These are phyloP conservation scores for Hipparchia semele DNA, from an alignment of 2,888 invertebrate genomes.

Conservation along the genomic window DNA sequence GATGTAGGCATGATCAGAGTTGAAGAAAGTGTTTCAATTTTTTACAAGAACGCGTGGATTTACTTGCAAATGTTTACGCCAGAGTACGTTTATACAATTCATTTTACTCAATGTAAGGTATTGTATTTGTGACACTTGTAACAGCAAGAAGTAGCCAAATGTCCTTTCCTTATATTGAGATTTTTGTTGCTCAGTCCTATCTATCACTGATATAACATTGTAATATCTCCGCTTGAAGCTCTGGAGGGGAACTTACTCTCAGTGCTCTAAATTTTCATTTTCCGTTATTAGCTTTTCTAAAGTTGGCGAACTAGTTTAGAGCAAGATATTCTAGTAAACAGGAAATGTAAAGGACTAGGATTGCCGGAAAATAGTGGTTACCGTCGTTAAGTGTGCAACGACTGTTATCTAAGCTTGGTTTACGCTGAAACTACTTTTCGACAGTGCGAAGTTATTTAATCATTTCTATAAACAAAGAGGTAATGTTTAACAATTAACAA, in stretches of 20 bases:
- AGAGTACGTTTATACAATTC: not conserved
- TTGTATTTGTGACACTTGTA: not conserved
- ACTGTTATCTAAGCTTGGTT: not conserved
- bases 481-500: no score
- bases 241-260: constrained; percentile 39
- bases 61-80: no score
- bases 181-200: not conserved
- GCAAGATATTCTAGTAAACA: constrained; percentile 20
- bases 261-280: constrained; percentile 45
- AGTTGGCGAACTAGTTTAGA: constrained; percentile 19
- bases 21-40: no score
- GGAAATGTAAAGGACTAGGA: not conserved
- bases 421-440: no score
- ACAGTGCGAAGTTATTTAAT: no score
- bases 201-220: not conserved
- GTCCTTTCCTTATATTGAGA: not conserved
- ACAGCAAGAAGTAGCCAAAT: not conserved
- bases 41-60: no score
- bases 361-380: constrained; percentile 1
- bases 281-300: constrained; percentile 44
- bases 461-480: no score
- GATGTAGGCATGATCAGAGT: no score
- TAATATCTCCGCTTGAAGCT: constrained; percentile 19
- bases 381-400: not conserved
- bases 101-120: no score